Base-by-base conservation (phyloP, 1,140 invertebrate genomes). In the Zaprionus africanus region DNA sequence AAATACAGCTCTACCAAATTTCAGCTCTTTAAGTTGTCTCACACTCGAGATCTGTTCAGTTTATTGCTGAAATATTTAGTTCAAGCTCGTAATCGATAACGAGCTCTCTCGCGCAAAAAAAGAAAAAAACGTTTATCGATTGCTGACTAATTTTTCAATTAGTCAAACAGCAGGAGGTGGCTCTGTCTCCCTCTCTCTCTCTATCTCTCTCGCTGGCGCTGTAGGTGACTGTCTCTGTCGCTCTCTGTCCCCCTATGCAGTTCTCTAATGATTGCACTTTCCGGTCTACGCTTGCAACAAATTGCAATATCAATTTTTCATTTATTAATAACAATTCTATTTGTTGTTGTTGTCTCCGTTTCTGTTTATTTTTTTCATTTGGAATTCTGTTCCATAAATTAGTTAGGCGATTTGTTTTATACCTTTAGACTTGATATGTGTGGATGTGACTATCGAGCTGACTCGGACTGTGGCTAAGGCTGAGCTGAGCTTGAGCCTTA, bases 301-400 rank as follows among this genome's bases (percentile, higher is more conserved):
- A 81, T 83, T 80, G 77, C 73, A 78, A 71, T 83, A 76, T 68
- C 68, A 65, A 76, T 76, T 76, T 76, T 76, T 76, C 61, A 71
- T 59, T 9, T 56, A 62, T 62, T 43, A 62, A 51, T 51, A 51
- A 51, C 46, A 51, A 51, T 51, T 67, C 28, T 67, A 15, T 53
- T 38, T 34, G 26, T 66, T 59, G 38, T 38, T 68, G 24, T 34
- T 57, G 26, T 22, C 19, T 34, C 15, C 22, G 22, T 69, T 28
- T 43, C 24, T 62, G 19, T 62, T 54, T 62, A 43, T 64, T 54
- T 38, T 54, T 46, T 24, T 34, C 22, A 54, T 56, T 46, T 63
- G 7, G 41, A 31, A 34, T 67, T 46, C 69, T 88, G 68, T 74
- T 81, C 70, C 78, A 88, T 87, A 87, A 87, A 87, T 87, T 78